Conservation (phyloP, 2,113 vertebrate genomes). For the Cygnus buccinator region DNA sequence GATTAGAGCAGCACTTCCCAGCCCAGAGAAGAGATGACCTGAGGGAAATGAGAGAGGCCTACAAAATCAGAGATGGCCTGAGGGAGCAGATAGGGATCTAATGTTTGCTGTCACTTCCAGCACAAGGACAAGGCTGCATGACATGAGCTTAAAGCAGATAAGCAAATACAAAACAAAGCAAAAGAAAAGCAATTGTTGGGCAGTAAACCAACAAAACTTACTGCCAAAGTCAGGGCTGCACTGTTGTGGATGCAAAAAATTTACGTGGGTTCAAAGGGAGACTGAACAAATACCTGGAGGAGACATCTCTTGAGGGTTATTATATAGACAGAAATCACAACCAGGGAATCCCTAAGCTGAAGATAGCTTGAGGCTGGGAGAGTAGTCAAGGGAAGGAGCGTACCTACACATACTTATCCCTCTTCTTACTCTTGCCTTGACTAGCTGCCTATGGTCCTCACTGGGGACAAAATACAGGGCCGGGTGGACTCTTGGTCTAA, state of each 20-base stretch:
- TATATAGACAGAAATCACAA: not conserved
- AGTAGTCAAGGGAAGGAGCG: not conserved
- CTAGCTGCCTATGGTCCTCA: not conserved
- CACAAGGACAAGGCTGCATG: not conserved
- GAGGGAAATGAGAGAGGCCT: not conserved
- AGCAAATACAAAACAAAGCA: not conserved
- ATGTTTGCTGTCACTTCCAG: slow-evolving; percentile 4
- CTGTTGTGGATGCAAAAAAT: not conserved
- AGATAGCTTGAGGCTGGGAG: not conserved
- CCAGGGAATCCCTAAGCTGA: not conserved
- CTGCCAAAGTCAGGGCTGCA: not conserved
- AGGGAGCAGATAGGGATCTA: not conserved
- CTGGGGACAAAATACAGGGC: not conserved
- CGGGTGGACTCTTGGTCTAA: not conserved
- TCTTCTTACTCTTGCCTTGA: not conserved
- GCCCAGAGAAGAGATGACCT: not conserved
- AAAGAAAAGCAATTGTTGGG: not conserved
- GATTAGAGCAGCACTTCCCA: not conserved
- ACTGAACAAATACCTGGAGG: slow-evolving; percentile 26
- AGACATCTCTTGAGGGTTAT: not conserved
- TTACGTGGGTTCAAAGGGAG: slow-evolving; percentile 27
- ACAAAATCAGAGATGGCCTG: not conserved
- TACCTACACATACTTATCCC: not conserved
- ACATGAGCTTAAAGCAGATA: not conserved
- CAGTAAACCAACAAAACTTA: not conserved